phyloP scores from a whole-genome alignment of 2,888 invertebrate genomes.

The Phortica magna region DNA sequence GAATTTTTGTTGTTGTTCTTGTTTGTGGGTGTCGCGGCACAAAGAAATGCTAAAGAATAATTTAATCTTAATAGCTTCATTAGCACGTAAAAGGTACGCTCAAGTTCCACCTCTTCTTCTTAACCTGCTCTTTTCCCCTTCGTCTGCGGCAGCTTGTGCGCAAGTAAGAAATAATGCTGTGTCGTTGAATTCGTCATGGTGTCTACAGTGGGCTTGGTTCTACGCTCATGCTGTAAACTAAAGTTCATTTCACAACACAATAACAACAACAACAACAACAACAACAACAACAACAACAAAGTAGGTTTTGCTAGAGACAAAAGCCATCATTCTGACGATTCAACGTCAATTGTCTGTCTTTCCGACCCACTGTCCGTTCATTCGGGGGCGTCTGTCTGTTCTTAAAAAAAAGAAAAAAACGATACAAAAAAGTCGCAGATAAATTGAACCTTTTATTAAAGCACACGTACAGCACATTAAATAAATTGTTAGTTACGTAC shows the following conservation, averaged over 20 bases:
- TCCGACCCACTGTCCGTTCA: conserved; percentile 37
- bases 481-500: conserved; percentile 76
- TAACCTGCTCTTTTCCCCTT: not conserved
- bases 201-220: conserved; percentile 52
- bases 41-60: conserved; percentile 66
- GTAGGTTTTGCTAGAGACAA: conserved; percentile 63
- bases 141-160: no score
- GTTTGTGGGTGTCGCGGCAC: conserved; percentile 13
- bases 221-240: not conserved
- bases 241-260: conserved; percentile 48
- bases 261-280: conserved; percentile 37
- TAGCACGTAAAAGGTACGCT: conserved; percentile 56
- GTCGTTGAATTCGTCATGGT: conserved; percentile 64
- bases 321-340: conserved; percentile 35
- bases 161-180: not conserved
- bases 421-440: conserved; percentile 49
- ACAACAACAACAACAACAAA: conserved; percentile 47
- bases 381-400: no score
- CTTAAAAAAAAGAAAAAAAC: no score
- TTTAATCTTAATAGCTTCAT: conserved; percentile 77
- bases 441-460: conserved; percentile 72
- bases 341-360: conserved; percentile 35
- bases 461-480: conserved; percentile 76
- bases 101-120: conserved; percentile 39
- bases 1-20: not conserved